Evolutionary conservation across 37 sponge, comb jelly and placozoan genomes (phyloP), one percentile per base, ranked within the genome.

Genomic region (Agelas oroides): DNA sequence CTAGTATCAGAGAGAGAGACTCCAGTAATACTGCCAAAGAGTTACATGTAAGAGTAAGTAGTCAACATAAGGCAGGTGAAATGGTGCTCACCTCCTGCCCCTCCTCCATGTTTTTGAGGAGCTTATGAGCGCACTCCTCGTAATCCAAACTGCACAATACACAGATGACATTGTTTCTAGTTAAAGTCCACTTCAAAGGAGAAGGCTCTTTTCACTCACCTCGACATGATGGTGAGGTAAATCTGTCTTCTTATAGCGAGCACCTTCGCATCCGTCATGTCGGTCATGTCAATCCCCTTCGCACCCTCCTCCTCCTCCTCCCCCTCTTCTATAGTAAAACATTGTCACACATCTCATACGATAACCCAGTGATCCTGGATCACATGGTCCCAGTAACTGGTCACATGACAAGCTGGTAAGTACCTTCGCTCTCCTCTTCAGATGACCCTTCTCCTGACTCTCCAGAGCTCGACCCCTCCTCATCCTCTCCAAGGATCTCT

Each of bases 91-190:
- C 91, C 95, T 98, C 99, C 34, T 90, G 90, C 5, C 96, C 96
- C 16, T 86, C 89, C 31, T 91, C 83, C 36, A 96, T 70, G 84
- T 90, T 75, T 68, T 97, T 93, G 41, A 95, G 59, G 19, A 99
- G 72, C 76, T 99, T 99, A 81, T 99, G 99, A 25, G 94, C 97
- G 72, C 97, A 97, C 84, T 99, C 99, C 54, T 99, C 99, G 89
- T 82, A 98, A 53, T 90, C 92, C 66, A 96, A 70, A 80, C 97
- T 95, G 77, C 55, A 73, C 13, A 20, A n/a, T 59, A 27, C n/a
- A n/a, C 20, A 58, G 31, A 6, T 38, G 16, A 67, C 24, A 67
- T 17, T 17, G 16, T 17, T n/a, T 17, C 69, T 17, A 23, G 20
- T 17, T 17, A 23, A 16, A 17, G 16, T 17, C 27, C 21, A 38